Evolutionary conservation across 2,888 invertebrate species (phyloP), one percentile per base, ranked within the genome.

Genomic region (Lagria hirta): DNA sequence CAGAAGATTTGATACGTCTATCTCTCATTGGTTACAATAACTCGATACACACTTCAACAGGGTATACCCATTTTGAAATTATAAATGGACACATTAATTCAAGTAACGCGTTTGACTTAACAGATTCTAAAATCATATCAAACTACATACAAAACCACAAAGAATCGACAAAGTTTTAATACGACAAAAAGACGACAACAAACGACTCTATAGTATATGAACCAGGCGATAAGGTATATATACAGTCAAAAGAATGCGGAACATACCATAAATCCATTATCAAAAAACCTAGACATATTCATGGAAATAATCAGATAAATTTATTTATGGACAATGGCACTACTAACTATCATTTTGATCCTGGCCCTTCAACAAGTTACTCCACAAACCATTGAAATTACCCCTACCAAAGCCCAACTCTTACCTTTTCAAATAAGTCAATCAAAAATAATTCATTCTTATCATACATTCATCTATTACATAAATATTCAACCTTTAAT

Each of bases 131-230:
- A 40, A 40, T 40, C 5, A 8, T 40, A 5, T 11, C 7, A 8
- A 18, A 40, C n/a, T 40, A 40, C 13, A 40, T 40, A 6, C 18
- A 40, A 11, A 14, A 40, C 12, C 34, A 40, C 10, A 41, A 20
- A 41, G 22, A 40, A 7, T 18, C 11, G 17, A 8, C 12, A 7
- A 40, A 40, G 20, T 5, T 13, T 5, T 6, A 41, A 6, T 40
- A 40, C 12, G 8, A 18, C 4, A 16, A 20, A 40, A 40, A 38
- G 5, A 14, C 38, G 5, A 4, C 4, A 8, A 4, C 37, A 21
- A 14, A 40, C 5, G 12, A 38, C 5, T 37, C 34, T 7, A 4
- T 13, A 6, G 12, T 3, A 29, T 29, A 3, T 15, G 11, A 22
- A 16, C 4, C 5, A 7, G 10, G 5, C 16, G 16, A 14, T 4